Conservation (phyloP, 2,888 invertebrate genomes). For the Agrenia bidenticulata region DNA sequence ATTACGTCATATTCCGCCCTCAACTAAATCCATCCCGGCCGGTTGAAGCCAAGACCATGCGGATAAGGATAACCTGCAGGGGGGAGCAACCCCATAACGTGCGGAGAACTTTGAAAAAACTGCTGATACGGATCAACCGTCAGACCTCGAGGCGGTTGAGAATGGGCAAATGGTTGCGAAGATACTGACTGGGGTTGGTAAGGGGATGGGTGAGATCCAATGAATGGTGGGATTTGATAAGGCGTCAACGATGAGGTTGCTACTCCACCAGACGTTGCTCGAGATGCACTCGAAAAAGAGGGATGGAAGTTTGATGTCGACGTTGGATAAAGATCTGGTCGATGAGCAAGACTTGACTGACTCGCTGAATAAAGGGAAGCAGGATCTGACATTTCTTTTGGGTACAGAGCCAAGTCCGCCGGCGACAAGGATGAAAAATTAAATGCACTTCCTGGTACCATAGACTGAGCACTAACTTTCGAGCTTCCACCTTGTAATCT, state of each 20-base stretch:
- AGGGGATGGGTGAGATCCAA: conserved; percentile 49
- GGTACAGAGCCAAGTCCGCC: conserved; percentile 48
- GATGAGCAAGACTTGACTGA: conserved; percentile 45
- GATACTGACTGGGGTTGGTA: conserved; percentile 49
- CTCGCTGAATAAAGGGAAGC: conserved; percentile 44
- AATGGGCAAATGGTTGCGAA: conserved; percentile 50
- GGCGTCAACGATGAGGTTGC: conserved; percentile 45
- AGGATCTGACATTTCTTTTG: conserved; percentile 50
- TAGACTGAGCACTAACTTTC: conserved; percentile 26
- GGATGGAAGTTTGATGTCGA: conserved; percentile 49
- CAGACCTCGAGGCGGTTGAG: conserved; percentile 44
- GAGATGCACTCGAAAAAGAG: conserved; percentile 39
- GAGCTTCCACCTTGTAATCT: conserved; percentile 32
- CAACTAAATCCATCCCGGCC: conserved; percentile 47
- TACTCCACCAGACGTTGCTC: conserved; percentile 42
- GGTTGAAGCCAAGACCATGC: conserved; percentile 43
- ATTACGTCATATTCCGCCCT: neutral
- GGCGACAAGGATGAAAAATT: conserved; percentile 62
- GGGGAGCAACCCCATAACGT: conserved; percentile 51
- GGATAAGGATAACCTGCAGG: conserved; percentile 48
- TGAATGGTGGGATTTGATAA: conserved; percentile 45
- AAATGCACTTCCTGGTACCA: conserved; percentile 80
- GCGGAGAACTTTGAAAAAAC: conserved; percentile 50
- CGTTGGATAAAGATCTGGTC: conserved; percentile 48
- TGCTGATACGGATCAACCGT: conserved; percentile 50